Conservation (phyloP, 35 echinoderm and acorn worm species). For the Hemicentrotus pulcherrimus region DNA sequence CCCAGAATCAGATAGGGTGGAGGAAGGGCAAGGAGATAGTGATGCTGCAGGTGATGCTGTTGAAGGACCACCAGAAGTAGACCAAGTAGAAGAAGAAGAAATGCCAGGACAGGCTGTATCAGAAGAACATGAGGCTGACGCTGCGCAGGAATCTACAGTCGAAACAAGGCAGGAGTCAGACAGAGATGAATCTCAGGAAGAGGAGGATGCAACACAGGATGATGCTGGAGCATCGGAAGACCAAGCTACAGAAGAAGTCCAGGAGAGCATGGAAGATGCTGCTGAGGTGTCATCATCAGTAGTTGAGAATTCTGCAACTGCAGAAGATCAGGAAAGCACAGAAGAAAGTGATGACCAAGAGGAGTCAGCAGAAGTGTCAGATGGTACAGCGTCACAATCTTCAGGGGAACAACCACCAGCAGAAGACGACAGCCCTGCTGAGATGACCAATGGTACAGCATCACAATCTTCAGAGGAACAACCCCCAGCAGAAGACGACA, state of each 20-base stretch:
- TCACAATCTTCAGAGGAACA: neutral
- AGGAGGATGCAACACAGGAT: neutral
- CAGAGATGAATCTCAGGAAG: neutral
- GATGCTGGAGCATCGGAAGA: neutral
- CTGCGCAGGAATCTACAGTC: neutral
- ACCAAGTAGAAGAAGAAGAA: neutral
- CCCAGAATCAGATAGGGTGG: neutral
- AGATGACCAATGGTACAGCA: neutral
- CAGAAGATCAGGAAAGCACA: neutral
- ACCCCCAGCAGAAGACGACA: neutral
- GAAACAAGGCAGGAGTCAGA: neutral
- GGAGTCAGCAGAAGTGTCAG: neutral
- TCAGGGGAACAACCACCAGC: neutral
- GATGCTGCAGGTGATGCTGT: neutral
- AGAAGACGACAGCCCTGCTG: neutral
- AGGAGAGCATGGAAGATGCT: neutral
- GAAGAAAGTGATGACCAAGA: neutral
- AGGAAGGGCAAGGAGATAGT: neutral
- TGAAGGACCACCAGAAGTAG: neutral
- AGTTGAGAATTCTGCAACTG: neutral
- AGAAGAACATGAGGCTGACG: slow-evolving; percentile 25
- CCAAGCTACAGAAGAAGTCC: neutral
- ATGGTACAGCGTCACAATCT: neutral
- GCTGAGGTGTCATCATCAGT: neutral
- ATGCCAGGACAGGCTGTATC: neutral